phyloP scores from a whole-genome alignment of 2,797 vertebrate species.

The Siniperca scherzeri region DNA sequence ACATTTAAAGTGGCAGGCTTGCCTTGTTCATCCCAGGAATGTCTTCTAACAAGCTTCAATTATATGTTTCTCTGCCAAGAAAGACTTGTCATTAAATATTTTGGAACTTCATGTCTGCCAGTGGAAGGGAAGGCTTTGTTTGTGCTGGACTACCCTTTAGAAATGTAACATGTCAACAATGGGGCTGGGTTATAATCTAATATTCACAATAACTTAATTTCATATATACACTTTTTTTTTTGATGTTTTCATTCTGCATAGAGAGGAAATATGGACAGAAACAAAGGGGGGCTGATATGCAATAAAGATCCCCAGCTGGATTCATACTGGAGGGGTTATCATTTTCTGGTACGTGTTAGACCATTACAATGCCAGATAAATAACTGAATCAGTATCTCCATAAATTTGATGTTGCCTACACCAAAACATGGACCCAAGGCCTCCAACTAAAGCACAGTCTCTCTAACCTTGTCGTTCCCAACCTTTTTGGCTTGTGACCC shows the following conservation, averaged over 20 bases:
- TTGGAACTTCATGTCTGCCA: background rate
- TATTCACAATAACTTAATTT: background rate
- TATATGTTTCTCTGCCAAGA: slow-evolving; percentile 52
- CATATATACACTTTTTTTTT: too few species aligned
- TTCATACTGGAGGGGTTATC: background rate
- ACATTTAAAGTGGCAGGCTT: slow-evolving; percentile 76
- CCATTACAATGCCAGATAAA: background rate
- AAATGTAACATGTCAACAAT: background rate
- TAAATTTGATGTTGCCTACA: background rate
- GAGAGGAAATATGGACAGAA: background rate
- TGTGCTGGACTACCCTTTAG: background rate
- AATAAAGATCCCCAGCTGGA: background rate
- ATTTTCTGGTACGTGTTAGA: background rate
- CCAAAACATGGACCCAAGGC: accelerated
- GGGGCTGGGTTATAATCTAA: background rate
- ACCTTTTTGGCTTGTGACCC: background rate
- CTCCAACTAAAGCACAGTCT: background rate
- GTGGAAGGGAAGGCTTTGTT: background rate
- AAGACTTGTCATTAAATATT: background rate
- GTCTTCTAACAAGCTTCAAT: slow-evolving; percentile 44
- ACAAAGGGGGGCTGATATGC: background rate
- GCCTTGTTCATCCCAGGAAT: slow-evolving; percentile 45
- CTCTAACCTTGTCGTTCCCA: background rate
- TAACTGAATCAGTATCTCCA: background rate
- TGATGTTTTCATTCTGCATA: background rate